Evolutionary conservation across 2,797 vertebrate genomes (phyloP), one percentile per base, ranked within the genome.

Genomic region (Carduelis carduelis): DNA sequence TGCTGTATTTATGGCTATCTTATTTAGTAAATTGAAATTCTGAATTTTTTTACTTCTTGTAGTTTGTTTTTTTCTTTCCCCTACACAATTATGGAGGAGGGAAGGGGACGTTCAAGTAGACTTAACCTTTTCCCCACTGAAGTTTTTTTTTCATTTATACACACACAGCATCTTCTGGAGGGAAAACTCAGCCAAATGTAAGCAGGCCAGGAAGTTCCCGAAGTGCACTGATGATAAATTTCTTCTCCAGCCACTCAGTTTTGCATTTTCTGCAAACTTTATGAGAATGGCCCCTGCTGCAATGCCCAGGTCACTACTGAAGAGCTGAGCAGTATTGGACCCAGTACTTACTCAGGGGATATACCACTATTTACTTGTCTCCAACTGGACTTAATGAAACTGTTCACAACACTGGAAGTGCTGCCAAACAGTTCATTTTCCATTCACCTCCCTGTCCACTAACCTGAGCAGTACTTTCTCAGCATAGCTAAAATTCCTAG

Each of bases 91-190:
- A 24, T 19, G 22, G 12, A 85, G 19, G n/a, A 37, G 23, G 28
- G 15, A 52, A 6, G 2, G 22, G 35, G 6, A 0, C 0, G 0
- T 23, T 59, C 61, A 37, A 75, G 10, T 14, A 66, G 37, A 43
- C 53, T 37, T 44, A 59, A 37, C 12, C 19, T 68, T n/a, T 59
- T 60, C 7, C 37, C 12, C 8, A 14, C 8, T 23, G 28, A 37
- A 9, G 3, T n/a, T 52, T 60, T 83, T 83, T 37, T n/a, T n/a
- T 50, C 14, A 23, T 66, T 68, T 60, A 24, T 75, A 57, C 18
- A 50, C 5, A 32, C 9, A 22, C 3, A 27, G 6, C 32, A 23
- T 27, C 22, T 44, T 59, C 19, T 50, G 19, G 27, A 59, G 44
- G 14, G 8, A 75, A 44, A 44, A n/a, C n/a, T 66, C n/a, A 52